Percentiles rank a stretch among this genome's conserved stretches.
These are phyloP conservation scores for Drosophila antonietae DNA, from an alignment of 2,888 invertebrate species.

Conservation along the genomic window DNA sequence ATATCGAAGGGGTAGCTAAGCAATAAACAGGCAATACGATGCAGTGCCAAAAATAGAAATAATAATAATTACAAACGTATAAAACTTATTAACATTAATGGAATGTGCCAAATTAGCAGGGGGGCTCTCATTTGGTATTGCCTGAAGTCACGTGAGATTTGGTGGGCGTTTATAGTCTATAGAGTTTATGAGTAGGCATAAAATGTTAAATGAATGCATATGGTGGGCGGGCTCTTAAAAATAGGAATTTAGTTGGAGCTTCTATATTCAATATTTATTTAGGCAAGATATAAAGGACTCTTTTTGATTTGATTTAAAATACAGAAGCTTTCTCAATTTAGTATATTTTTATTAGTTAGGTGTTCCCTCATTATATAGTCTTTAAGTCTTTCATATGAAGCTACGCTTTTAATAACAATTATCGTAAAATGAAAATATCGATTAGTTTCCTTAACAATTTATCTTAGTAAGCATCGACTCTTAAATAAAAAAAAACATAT, in stretches of 20 bases:
- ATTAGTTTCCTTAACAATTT: too few species aligned
- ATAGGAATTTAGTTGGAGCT: neutral
- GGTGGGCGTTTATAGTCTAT: neutral
- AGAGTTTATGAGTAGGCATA: neutral
- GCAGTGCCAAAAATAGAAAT: neutral
- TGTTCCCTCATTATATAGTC: neutral
- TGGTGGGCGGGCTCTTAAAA: neutral
- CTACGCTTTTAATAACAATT: too few species aligned
- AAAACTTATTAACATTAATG: conserved; percentile 14
- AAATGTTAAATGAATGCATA: neutral
- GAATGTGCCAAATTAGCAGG: neutral
- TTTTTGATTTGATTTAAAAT: too few species aligned
- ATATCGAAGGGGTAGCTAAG: conserved; percentile 19
- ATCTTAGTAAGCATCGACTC: too few species aligned
- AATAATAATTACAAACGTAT: conserved; percentile 5
- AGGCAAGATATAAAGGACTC: neutral
- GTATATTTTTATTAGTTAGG: too few species aligned
- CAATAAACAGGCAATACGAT: conserved; percentile 1
- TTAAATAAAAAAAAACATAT: too few species aligned
- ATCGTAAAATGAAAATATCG: too few species aligned
- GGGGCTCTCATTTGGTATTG: neutral
- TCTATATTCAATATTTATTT: neutral
- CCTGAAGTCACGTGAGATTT: conserved; percentile 1
- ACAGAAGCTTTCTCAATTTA: too few species aligned
- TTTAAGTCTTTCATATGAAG: neutral